Percentiles rank a stretch among this genome's conserved stretches.
Evolutionary conservation across 1,140 invertebrate genomes (phyloP).

Genomic region (Drosophila murphyi): DNA sequence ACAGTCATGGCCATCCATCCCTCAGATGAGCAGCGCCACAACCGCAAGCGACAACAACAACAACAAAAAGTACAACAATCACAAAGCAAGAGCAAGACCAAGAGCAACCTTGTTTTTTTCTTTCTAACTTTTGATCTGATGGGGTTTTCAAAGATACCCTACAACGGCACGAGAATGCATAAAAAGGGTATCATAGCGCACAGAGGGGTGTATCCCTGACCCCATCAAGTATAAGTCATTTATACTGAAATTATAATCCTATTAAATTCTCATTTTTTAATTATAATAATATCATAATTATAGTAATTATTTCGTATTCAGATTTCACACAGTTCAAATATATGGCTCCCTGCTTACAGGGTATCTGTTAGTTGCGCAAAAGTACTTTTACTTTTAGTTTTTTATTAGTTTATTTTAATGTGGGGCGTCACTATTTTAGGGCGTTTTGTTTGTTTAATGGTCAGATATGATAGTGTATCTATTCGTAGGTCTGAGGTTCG

Average conservation of each 20-base stretch:
- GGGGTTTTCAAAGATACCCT: conserved; percentile 11
- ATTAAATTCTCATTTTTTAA: too few species aligned
- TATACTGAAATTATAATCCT: too few species aligned
- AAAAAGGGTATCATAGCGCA: too few species aligned
- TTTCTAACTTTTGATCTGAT: conserved; percentile 25
- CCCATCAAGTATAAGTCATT: too few species aligned
- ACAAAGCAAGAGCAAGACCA: not conserved
- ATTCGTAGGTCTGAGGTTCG: not conserved
- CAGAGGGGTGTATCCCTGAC: too few species aligned
- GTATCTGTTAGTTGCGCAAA: not conserved
- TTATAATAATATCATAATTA: too few species aligned
- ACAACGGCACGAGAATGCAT: not conserved
- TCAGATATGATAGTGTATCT: conserved; percentile 13
- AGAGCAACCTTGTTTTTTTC: conserved; percentile 30
- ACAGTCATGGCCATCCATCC: conserved; percentile 37
- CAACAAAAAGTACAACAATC: conserved; percentile 7
- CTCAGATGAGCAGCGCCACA: conserved; percentile 35
- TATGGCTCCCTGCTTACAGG: not conserved
- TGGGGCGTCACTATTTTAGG: conserved; percentile 35
- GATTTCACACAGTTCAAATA: too few species aligned
- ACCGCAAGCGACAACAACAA: conserved; percentile 14
- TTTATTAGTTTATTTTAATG: conserved; percentile 10
- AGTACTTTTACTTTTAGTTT: too few species aligned
- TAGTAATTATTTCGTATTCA: too few species aligned
- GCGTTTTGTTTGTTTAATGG: conserved; percentile 40